Evolutionary conservation across 2,113 vertebrate species (phyloP).

Genomic region (rabbit (Oryctolagus cuniculus)): DNA sequence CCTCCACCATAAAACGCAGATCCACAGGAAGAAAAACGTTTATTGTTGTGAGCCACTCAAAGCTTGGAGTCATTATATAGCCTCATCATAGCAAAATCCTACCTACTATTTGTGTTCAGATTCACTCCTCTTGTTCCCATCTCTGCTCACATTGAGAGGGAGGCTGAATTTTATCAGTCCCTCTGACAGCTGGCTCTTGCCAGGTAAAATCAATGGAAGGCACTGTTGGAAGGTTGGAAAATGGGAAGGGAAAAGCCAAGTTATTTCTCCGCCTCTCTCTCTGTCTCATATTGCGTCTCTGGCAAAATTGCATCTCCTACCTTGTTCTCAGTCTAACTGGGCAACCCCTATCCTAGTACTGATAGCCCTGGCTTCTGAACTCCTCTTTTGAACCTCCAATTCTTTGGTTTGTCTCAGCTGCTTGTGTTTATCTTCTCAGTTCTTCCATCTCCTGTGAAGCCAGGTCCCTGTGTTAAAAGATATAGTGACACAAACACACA

Average conservation of each 20-base stretch:
- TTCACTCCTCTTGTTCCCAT: not conserved
- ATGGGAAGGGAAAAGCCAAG: not conserved
- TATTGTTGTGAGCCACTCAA: not conserved
- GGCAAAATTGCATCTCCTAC: not conserved
- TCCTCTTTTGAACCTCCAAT: not conserved
- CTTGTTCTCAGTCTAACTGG: not conserved
- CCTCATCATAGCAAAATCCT: not conserved
- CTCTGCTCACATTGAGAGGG: not conserved
- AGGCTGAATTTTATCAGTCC: not conserved
- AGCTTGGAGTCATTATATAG: not conserved
- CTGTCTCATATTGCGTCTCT: not conserved
- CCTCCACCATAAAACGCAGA: not conserved
- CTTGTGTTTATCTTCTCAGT: not conserved
- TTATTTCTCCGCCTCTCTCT: not conserved
- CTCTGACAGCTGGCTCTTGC: not conserved
- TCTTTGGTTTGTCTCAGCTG: not conserved
- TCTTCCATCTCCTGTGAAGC: not conserved
- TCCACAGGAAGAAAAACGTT: not conserved
- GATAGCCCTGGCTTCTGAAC: not conserved
- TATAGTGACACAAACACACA: too few relatives aligned
- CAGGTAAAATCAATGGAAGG: not conserved
- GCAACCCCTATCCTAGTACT: not conserved
- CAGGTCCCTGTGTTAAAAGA: not conserved
- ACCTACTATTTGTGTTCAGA: not conserved
- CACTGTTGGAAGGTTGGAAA: not conserved